Conservation (phyloP, 2,888 invertebrate genomes). For the Trachelus troglodyta region DNA sequence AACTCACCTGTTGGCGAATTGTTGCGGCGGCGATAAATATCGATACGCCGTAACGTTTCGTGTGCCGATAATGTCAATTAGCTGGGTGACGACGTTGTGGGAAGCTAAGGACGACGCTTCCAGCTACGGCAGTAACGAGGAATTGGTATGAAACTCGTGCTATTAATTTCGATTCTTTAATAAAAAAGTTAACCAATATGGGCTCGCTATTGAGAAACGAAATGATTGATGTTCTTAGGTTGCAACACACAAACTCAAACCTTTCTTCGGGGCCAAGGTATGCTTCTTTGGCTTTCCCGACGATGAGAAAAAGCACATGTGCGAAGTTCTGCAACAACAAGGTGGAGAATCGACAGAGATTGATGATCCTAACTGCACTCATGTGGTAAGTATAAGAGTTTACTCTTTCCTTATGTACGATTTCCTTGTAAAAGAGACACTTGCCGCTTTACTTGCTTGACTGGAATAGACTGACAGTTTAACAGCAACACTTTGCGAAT, state of each 20-base stretch:
- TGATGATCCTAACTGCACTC: conserved; percentile 88
- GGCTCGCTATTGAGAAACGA: not conserved
- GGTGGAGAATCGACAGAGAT: conserved; percentile 78
- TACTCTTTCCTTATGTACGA: not conserved
- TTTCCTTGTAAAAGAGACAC: not conserved
- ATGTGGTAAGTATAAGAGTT: conserved; percentile 80
- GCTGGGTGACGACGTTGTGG: conserved; percentile 93
- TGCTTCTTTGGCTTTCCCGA: conserved; percentile 91
- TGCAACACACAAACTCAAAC: conserved; percentile 78
- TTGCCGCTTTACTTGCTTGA: not conserved
- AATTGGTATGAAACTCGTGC: conserved; percentile 69
- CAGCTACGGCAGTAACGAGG: conserved; percentile 78
- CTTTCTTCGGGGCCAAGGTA: conserved; percentile 88
- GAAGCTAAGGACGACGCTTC: conserved; percentile 77
- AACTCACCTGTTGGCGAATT: conserved; percentile 93
- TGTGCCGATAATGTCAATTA: conserved; percentile 86
- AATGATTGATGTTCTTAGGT: conserved; percentile 39
- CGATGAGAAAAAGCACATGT: conserved; percentile 93
- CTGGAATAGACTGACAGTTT: not conserved
- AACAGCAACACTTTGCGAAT: not conserved
- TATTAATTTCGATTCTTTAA: not conserved
- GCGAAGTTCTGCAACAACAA: conserved; percentile 86
- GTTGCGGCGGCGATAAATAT: conserved; percentile 92
- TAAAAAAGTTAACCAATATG: not conserved
- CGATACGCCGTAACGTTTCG: conserved; percentile 92